Evolutionary conservation across 2,888 invertebrate species (phyloP), one percentile per base, ranked within the genome.

Genomic region (Andrena hattorfiana): DNA sequence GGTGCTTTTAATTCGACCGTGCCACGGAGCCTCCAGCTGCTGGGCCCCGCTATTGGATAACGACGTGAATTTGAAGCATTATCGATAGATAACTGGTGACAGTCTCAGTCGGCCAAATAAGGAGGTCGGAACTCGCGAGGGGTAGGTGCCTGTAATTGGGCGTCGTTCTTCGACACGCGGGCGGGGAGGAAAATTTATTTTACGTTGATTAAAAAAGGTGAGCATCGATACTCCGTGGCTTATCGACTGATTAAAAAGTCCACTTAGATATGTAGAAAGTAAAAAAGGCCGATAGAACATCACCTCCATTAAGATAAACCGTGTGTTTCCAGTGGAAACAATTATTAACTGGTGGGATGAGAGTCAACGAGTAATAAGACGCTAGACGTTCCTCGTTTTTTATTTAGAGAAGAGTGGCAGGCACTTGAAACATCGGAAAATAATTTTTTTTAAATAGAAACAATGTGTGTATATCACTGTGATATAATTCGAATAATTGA

Each of bases 1-100:
- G 87, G 87, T 87, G 87, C 84, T 84, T 85, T 71, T 77, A 69
- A 85, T 83, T 84, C 83, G 64, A 10, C 54, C 56, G 56, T 16
- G n/a, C 75, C 49, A 42, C 32, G 30, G 66, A 76, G 42, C 66
- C 71, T 54, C 59, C 87, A 86, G 80, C 81, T 69, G 86, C 67
- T 49, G 70, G 60, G 49, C 23, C 59, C 26, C 64, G 66, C 42
- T 68, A 54, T 74, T 87, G 35, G 70, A 76, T 80, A 71, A 81
- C 82, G 62, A 71, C 72, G 69, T 68, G 77, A 82, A 82, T 82
- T 83, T 76, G 70, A 70, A 59, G 72, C 54, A 59, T 83, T 76
- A 72, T 83, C 83, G 68, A 73, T 76, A 64, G 75, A 78, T 78
- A 28, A 20, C 48, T 59, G 8, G 16, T 49, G 68, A 62, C 75